Base-by-base conservation (phyloP, 2,113 vertebrate species). In the Pelobates fuscus region DNA sequence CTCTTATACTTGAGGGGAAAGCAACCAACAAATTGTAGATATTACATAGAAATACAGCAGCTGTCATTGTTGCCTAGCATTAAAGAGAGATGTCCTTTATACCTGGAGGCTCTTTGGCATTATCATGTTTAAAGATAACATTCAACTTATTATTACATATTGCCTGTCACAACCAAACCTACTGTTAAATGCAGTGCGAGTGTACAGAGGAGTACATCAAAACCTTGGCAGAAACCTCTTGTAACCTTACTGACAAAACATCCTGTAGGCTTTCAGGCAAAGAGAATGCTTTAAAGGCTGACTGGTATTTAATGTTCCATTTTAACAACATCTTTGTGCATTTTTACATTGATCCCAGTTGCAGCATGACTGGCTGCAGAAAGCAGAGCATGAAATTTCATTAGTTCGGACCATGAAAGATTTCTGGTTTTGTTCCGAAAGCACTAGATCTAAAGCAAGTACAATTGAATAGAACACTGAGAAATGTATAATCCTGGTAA, bases 71-170 rank as follows among this genome's bases (percentile, higher is more conserved):
- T n/a, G n/a, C n/a, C n/a, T n/a, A n/a, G n/a, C n/a, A n/a, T n/a
- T n/a, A n/a, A n/a, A n/a, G n/a, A n/a, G n/a, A n/a, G n/a, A n/a
- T n/a, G n/a, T n/a, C n/a, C n/a, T n/a, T n/a, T n/a, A n/a, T n/a
- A n/a, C n/a, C n/a, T n/a, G n/a, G n/a, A n/a, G n/a, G n/a, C n/a
- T n/a, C n/a, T n/a, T n/a, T n/a, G n/a, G n/a, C n/a, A n/a, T n/a
- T n/a, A n/a, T n/a, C n/a, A 37, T 10, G 7, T 29, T 37, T 52
- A 64, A 49, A 73, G 61, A 73, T 32, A 65, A 64, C 71, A 64
- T 73, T 55, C 41, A n/a, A 64, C 54, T 73, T 55, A 46, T 72
- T 72, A 55, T 73, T n/a, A n/a, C n/a, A n/a, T n/a, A 59, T 64
- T 72, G 52, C 70, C 70, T 63, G 60, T 64, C 70, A 73, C 70